Evolutionary conservation across 1,140 invertebrate genomes (phyloP), one percentile per base, ranked within the genome.

Genomic region (Gonatopus flavifemur): DNA sequence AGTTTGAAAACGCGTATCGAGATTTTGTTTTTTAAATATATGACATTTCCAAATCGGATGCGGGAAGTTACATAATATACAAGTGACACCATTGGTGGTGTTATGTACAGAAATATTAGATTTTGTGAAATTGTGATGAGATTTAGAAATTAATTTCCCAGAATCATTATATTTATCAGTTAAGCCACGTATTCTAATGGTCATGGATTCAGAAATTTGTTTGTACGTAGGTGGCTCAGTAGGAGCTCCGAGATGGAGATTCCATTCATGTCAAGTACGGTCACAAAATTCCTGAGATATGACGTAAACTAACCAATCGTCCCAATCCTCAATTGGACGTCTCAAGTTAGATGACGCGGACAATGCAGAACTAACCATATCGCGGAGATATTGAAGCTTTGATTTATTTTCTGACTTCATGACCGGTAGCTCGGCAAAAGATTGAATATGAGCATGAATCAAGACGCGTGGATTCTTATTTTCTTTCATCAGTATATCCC

Each of bases 161-260:
- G n/a, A n/a, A n/a, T n/a, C 10, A 10, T 6, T 35, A 7, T 10
- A 18, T 8, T 18, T 15, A 4, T 35, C 31, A 2, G 20, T 36
- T 3, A 46, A 33, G 15, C 43, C 33, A 2, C 33, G 33, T 5
- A 46, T 28, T 5, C 32, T 21, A 13, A 24, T 0, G 2, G 18
- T 47, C 44, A 38, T 36, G n/a, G 38, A 47, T 2, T 40, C 46
- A 13, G 13, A 18, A 24, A 33, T 31, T 8, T 49, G 5, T 3
- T 32, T 12, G 9, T 40, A 49, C 1, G 37, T 33, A 3, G 43
- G 43, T 33, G 24, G 21, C 10, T 9, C 20, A 3, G 15, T 44
- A 1, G 50, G 41, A 20, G 10, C 16, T 1, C 10, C 37, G 1
- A 35, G 30, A 12, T n/a, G 16, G 20, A 32, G 19, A 18, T 46